These are phyloP conservation scores for Heliothis virescens DNA, from an alignment of 1,140 invertebrate genomes.

Conservation along the genomic window DNA sequence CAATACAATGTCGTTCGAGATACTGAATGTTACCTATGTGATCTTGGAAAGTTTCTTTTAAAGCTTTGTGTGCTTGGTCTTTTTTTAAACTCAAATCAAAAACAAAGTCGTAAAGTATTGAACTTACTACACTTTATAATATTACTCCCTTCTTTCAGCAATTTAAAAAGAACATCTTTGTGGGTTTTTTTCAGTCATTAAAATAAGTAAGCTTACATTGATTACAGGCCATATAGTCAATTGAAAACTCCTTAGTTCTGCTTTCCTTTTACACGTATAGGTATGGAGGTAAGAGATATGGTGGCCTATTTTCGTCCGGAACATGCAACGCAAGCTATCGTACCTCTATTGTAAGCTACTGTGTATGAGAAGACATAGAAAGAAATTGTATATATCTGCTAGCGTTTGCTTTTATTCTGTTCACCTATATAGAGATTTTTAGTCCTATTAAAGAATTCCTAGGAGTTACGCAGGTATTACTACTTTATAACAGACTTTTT, in stretches of 20 bases:
- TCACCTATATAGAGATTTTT: neutral
- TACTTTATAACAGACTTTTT: no score
- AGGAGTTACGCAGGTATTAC: no score
- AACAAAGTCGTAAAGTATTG: no score
- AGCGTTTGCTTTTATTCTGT: neutral
- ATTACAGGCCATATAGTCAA: neutral
- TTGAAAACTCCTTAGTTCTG: constrained; percentile 4
- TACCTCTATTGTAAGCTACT: neutral
- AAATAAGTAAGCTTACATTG: neutral
- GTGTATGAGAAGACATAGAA: neutral
- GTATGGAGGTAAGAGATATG: constrained; percentile 15
- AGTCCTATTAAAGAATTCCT: no score
- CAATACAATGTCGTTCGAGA: constrained; percentile 51
- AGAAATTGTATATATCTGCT: neutral
- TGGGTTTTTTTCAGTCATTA: no score
- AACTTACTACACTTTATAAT: no score
- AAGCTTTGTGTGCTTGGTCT: neutral
- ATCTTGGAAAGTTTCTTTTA: constrained; percentile 10
- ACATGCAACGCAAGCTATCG: constrained; percentile 15
- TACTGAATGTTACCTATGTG: constrained; percentile 44
- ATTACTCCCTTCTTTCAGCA: no score
- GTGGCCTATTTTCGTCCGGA: constrained; percentile 30
- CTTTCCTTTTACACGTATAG: no score
- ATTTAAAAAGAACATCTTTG: no score
- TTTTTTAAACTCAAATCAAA: no score